A percentile compares a stretch with the other conserved stretches of the same genome.
Conservation (phyloP, 2,888 invertebrate genomes). For the Lithophane socia region DNA sequence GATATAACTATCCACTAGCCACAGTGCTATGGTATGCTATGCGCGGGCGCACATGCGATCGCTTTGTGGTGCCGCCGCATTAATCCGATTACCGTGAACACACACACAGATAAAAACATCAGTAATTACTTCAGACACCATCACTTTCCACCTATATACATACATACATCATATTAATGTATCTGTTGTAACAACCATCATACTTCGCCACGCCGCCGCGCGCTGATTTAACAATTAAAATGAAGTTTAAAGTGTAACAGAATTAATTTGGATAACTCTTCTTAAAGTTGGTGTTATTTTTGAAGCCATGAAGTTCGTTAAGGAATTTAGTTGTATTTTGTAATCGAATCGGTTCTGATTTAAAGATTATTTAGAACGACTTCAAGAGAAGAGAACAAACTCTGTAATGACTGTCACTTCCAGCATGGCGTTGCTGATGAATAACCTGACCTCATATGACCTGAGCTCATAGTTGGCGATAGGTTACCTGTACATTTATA, state of each 20-base stretch:
- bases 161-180: background rate
- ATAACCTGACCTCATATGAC: too few species aligned
- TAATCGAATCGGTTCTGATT: conserved; percentile 25
- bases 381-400: background rate
- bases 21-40: conserved; percentile 40
- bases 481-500: background rate
- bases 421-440: too few species aligned
- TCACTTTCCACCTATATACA: conserved; percentile 43
- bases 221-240: conserved; percentile 55
- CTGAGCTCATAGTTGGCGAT: too few species aligned
- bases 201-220: conserved; percentile 30
- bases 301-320: conserved; percentile 33
- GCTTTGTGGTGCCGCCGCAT: conserved; percentile 59
- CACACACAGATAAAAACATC: conserved; percentile 59
- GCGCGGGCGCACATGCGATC: conserved; percentile 52
- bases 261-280: conserved; percentile 42
- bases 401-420: too few species aligned
- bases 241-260: conserved; percentile 57
- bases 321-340: conserved; percentile 18
- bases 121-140: conserved; percentile 59
- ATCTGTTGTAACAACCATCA: conserved; percentile 5
- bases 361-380: background rate
- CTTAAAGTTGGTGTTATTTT: conserved; percentile 27
- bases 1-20: conserved; percentile 27
- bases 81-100: conserved; percentile 67